These are phyloP conservation scores for Drosophila prostipennis DNA, from an alignment of 2,888 invertebrate species.

Conservation along the genomic window DNA sequence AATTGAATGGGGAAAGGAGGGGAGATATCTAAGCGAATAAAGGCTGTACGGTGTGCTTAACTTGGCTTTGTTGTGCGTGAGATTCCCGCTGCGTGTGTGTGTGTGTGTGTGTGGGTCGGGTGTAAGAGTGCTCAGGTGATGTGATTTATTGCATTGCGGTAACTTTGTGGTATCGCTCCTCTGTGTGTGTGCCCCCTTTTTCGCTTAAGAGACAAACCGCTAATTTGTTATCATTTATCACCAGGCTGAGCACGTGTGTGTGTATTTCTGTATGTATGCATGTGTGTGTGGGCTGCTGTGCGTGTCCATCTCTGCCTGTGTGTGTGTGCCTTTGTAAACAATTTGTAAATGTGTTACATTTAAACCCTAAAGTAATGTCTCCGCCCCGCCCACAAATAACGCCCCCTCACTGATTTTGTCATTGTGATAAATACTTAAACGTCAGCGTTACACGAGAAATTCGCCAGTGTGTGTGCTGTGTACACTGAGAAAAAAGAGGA, in stretches of 20 bases:
- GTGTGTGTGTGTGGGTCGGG: slow-evolving; percentile 2
- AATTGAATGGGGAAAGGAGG: not conserved
- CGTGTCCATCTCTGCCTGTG: slow-evolving; percentile 25
- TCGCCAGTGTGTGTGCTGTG: not conserved
- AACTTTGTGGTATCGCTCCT: slow-evolving; percentile 72
- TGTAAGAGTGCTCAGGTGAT: slow-evolving; percentile 60
- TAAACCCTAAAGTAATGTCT: slow-evolving; percentile 76
- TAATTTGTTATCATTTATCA: slow-evolving; percentile 80
- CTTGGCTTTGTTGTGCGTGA: slow-evolving; percentile 24
- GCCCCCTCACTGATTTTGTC: slow-evolving; percentile 63
- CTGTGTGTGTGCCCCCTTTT: slow-evolving; percentile 29
- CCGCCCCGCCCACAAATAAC: slow-evolving; percentile 21
- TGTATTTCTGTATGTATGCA: slow-evolving; percentile 7
- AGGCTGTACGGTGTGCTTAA: slow-evolving; percentile 25
- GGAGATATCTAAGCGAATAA: slow-evolving; percentile 1
- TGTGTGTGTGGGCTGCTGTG: slow-evolving; percentile 15
- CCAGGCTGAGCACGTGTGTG: slow-evolving; percentile 60
- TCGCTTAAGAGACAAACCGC: slow-evolving; percentile 77
- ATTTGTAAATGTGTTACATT: slow-evolving; percentile 78
- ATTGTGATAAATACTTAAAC: slow-evolving; percentile 74
- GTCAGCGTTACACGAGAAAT: slow-evolving; percentile 45
- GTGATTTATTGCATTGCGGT: slow-evolving; percentile 78
- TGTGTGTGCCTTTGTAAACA: slow-evolving; percentile 71
- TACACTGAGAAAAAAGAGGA: not conserved
- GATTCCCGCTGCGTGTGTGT: not conserved